Percentiles rank a stretch among this genome's conserved stretches.
phyloP scores from a whole-genome alignment of 2,797 vertebrate species.

The Psittacula derbiana region DNA sequence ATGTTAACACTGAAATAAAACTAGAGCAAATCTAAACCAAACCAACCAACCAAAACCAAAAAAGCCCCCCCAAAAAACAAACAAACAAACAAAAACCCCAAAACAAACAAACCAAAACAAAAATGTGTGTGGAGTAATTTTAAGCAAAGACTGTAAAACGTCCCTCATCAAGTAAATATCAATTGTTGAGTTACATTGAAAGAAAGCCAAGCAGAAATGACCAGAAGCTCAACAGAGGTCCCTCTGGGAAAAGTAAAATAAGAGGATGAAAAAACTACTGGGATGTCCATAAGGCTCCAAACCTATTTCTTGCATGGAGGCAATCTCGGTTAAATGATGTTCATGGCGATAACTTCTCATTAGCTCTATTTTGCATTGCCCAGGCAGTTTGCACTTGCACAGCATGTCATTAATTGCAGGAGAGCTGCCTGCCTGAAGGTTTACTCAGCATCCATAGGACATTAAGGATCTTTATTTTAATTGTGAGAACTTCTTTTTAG shows the following conservation, averaged over 20 bases:
- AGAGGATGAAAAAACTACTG: not conserved
- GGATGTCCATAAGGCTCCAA: not conserved
- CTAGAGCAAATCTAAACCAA: not conserved
- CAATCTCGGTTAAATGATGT: not conserved
- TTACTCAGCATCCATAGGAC: slow-evolving; percentile 1
- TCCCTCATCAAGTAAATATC: not conserved
- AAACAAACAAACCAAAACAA: not conserved
- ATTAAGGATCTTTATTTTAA: slow-evolving; percentile 22
- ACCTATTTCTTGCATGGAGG: not conserved
- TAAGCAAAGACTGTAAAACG: not conserved
- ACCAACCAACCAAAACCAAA: not conserved
- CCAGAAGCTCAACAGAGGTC: not conserved
- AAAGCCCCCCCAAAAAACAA: no score
- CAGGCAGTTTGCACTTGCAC: not conserved
- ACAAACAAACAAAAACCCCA: not conserved
- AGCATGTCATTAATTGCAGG: slow-evolving; percentile 21
- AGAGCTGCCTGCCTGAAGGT: slow-evolving; percentile 33
- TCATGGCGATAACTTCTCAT: not conserved
- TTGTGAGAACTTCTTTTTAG: not conserved
- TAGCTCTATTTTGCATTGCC: not conserved
- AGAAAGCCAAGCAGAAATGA: not conserved
- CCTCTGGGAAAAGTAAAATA: not conserved
- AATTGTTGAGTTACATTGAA: not conserved
- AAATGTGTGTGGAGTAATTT: not conserved
- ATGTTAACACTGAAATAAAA: not conserved